Conservation (phyloP, 2,797 vertebrate genomes). For the Macropus fuliginosus region DNA sequence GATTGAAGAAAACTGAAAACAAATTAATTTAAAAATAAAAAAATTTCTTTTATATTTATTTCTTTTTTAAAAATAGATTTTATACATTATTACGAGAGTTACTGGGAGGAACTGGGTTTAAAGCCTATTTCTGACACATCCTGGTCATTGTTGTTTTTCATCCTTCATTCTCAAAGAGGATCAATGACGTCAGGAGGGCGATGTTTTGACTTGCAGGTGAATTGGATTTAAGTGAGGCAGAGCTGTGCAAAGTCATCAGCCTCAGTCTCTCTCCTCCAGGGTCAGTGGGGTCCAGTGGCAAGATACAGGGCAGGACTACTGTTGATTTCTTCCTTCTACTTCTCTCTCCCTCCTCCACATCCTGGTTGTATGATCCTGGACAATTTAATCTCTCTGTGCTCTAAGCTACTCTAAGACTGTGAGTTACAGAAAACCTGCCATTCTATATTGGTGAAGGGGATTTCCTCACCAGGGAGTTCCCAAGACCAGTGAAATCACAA, state of each 20-base stretch:
- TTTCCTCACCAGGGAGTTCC: not conserved
- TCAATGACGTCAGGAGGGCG: not conserved
- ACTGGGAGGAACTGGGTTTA: not conserved
- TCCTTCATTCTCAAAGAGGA: not conserved
- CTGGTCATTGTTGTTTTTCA: not conserved
- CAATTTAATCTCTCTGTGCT: not conserved
- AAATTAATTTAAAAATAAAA: too few species aligned
- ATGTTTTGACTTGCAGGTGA: not conserved
- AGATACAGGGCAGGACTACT: not conserved
- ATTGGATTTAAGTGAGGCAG: not conserved
- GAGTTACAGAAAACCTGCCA: not conserved
- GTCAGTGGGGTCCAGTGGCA: not conserved
- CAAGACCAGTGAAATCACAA: not conserved
- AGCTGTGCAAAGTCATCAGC: not conserved
- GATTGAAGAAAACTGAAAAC: too few species aligned
- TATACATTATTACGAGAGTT: not conserved
- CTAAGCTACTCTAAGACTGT: not conserved
- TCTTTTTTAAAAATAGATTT: not conserved
- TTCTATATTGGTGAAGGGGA: not conserved
- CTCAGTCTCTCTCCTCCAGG: not conserved
- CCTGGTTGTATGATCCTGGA: not conserved
- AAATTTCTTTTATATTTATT: not conserved
- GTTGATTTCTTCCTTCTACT: not conserved
- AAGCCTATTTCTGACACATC: not conserved
- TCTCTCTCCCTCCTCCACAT: not conserved